phyloP scores from a whole-genome alignment of 2,797 vertebrate species.

The Sibirionetta formosa region DNA sequence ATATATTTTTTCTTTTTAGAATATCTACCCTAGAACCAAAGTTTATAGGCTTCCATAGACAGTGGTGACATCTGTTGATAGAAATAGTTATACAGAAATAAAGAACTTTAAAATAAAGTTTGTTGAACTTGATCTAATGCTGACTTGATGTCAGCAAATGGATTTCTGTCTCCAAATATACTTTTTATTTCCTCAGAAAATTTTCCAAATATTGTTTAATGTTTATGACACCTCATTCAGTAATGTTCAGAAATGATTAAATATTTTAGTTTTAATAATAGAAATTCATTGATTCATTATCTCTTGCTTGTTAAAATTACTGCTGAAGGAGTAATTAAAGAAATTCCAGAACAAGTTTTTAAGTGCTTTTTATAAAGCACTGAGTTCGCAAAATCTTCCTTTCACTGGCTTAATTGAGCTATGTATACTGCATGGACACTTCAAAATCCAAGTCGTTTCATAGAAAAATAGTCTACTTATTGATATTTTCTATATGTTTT shows the following conservation, averaged over 20 bases:
- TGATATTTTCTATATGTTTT: not conserved
- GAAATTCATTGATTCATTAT: not conserved
- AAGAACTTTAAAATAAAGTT: not conserved
- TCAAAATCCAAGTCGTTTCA: not conserved
- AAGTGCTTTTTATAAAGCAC: not conserved
- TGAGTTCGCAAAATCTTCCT: not conserved
- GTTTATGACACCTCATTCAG: not conserved
- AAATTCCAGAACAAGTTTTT: not conserved
- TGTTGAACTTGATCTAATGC: not conserved
- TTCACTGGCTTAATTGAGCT: not conserved
- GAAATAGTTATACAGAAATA: not conserved
- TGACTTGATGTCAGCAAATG: not conserved
- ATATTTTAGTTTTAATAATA: not conserved
- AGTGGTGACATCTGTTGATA: not conserved
- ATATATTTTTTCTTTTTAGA: not conserved
- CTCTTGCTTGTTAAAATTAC: not conserved
- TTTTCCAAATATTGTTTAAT: not conserved
- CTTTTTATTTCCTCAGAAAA: not conserved
- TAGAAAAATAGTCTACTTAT: not conserved
- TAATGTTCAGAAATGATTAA: too few species aligned
- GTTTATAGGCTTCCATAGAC: not conserved
- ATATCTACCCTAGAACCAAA: not conserved
- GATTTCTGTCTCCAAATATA: not conserved
- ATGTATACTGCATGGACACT: not conserved
- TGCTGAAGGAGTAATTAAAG: not conserved